phyloP scores from a whole-genome alignment of 2,797 vertebrate genomes.

The Chaetophractus vellerosus region DNA sequence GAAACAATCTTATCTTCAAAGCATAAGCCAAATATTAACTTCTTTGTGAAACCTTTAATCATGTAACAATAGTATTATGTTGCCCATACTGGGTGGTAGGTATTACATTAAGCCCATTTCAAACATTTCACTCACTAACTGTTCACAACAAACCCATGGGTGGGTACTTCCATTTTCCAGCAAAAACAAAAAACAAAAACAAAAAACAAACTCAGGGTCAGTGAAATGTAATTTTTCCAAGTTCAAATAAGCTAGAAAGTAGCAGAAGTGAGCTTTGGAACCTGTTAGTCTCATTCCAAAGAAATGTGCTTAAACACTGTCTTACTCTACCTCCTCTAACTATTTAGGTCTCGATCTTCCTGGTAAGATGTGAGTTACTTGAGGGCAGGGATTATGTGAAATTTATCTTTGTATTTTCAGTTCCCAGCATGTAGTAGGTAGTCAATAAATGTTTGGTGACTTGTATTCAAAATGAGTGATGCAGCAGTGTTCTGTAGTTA shows the following conservation, averaged over 20 bases:
- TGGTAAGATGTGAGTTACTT: slow-evolving; percentile 30
- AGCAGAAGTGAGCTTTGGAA: background rate
- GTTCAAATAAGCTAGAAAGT: background rate
- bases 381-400: slow-evolving; percentile 68
- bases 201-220: background rate
- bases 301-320: slow-evolving; percentile 34
- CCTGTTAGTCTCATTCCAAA: slow-evolving; percentile 5
- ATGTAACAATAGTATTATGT: background rate
- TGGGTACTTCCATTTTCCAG: background rate
- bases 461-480: background rate
- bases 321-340: background rate
- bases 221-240: background rate
- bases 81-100: background rate
- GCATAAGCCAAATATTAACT: background rate
- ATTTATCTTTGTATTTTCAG: slow-evolving; percentile 65
- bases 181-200: background rate
- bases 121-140: background rate
- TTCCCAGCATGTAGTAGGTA: slow-evolving; percentile 51
- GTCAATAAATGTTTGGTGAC: slow-evolving; percentile 58
- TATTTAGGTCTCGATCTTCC: slow-evolving; percentile 4
- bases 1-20: background rate
- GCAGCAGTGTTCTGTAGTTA: background rate
- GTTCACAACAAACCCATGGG: background rate
- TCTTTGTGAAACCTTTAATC: background rate
- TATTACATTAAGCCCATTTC: background rate